Conservation (phyloP, 2,888 invertebrate genomes). For the Agonopterix heracliana region DNA sequence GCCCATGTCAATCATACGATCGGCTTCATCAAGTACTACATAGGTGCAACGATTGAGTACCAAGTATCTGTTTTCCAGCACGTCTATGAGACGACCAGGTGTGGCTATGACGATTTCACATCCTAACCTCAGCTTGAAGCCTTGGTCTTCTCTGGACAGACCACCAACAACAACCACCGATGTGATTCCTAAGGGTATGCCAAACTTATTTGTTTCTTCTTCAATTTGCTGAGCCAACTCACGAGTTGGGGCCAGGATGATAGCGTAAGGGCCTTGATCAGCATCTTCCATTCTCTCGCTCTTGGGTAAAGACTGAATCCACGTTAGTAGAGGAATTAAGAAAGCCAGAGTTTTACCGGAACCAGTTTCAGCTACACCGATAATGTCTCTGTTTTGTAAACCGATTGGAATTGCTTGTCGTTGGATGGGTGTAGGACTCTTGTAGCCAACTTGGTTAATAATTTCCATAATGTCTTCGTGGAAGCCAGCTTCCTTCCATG, state of each 20-base stretch:
- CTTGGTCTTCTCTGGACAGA: constrained; percentile 98
- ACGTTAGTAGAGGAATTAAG: constrained; percentile 95
- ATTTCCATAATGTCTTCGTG: constrained; percentile 94
- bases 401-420: constrained; percentile 99
- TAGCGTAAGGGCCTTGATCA: constrained; percentile 98
- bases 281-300: constrained; percentile 93
- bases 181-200: constrained; percentile 92
- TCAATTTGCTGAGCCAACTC: constrained; percentile 99
- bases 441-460: constrained; percentile 95
- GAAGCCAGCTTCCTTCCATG: constrained; percentile 95
- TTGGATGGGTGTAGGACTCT: constrained; percentile 99
- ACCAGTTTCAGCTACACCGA: constrained; percentile 99
- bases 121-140: constrained; percentile 95
- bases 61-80: constrained; percentile 97
- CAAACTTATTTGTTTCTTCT: constrained; percentile 98
- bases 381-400: constrained; percentile 94
- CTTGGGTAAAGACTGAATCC: constrained; percentile 99
- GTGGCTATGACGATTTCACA: constrained; percentile 99
- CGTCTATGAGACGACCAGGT: constrained; percentile 99
- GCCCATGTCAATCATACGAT: constrained; percentile 99
- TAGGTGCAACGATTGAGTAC: constrained; percentile 98
- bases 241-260: constrained; percentile 99
- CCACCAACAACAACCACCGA: constrained; percentile 99
- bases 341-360: constrained; percentile 99
- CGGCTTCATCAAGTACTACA: constrained; percentile 96